Conservation (phyloP, 2,888 invertebrate species). For the Emesis russula region DNA sequence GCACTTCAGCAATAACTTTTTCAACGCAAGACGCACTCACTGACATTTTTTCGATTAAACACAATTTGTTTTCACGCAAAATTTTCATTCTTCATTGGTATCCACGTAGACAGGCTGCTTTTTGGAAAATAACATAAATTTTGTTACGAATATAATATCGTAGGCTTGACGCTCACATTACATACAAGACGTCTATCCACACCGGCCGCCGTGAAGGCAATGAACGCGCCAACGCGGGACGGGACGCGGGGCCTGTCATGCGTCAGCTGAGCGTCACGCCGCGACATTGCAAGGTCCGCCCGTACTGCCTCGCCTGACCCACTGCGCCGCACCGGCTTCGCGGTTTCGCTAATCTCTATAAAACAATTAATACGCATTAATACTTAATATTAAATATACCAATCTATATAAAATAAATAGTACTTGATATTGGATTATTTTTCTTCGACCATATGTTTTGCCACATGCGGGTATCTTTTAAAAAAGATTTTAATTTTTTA, state of each 20-base stretch:
- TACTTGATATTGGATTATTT: no score
- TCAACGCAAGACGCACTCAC: conserved; percentile 94
- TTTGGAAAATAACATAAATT: conserved; percentile 16
- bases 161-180: conserved; percentile 82
- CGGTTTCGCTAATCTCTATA: conserved; percentile 47
- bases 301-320: conserved; percentile 94
- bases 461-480: no score
- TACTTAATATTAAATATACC: background rate
- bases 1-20: conserved; percentile 93
- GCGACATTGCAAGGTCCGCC: conserved; percentile 96
- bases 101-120: conserved; percentile 12
- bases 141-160: conserved; percentile 52
- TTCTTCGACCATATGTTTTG: no score
- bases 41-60: conserved; percentile 88
- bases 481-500: no score
- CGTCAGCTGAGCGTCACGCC: conserved; percentile 96
- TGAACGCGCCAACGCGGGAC: conserved; percentile 96
- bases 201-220: conserved; percentile 97
- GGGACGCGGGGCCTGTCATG: conserved; percentile 93
- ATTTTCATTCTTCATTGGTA: conserved; percentile 34
- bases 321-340: conserved; percentile 91
- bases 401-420: no score
- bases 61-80: conserved; percentile 51
- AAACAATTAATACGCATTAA: conserved; percentile 43
- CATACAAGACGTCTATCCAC: conserved; percentile 93